Conservation (phyloP, 1,140 invertebrate species). For the Melitaea cinxia region DNA sequence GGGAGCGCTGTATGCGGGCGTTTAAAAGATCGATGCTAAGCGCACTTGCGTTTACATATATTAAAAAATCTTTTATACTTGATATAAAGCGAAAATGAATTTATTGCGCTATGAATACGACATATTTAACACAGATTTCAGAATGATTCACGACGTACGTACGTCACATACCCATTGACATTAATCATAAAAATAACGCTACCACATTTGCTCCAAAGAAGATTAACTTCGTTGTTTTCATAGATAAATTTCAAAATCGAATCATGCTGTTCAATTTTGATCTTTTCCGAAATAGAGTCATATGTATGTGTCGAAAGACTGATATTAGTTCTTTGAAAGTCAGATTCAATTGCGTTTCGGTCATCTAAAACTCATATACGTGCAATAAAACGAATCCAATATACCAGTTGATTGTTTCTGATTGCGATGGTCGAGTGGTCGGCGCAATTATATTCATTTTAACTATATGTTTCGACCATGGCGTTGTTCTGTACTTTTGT, state of each 20-base stretch:
- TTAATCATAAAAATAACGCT: too few relatives aligned
- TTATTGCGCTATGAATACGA: neutral
- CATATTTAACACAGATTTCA: too few relatives aligned
- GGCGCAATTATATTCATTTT: slow-evolving; percentile 41
- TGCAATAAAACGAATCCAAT: slow-evolving; percentile 62
- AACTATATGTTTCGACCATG: slow-evolving; percentile 26
- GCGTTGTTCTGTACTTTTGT: slow-evolving; percentile 26
- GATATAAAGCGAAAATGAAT: slow-evolving; percentile 9
- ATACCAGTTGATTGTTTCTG: slow-evolving; percentile 67
- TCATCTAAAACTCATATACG: slow-evolving; percentile 66
- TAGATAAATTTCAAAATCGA: neutral
- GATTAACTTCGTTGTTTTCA: neutral
- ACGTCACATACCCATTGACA: too few relatives aligned
- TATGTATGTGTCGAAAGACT: slow-evolving; percentile 13
- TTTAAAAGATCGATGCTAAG: slow-evolving; percentile 36
- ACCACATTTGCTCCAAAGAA: too few relatives aligned
- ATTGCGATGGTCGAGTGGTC: slow-evolving; percentile 49
- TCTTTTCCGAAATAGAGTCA: slow-evolving; percentile 1
- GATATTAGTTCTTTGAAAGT: slow-evolving; percentile 34
- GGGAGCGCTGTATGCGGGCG: slow-evolving; percentile 31
- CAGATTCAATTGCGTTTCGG: slow-evolving; percentile 35
- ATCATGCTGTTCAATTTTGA: slow-evolving; percentile 13
- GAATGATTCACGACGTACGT: too few relatives aligned
- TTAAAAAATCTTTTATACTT: slow-evolving; percentile 35
- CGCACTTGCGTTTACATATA: slow-evolving; percentile 33